Evolutionary conservation across 2,888 invertebrate genomes (phyloP).

Genomic region (Choreutis nemorana): DNA sequence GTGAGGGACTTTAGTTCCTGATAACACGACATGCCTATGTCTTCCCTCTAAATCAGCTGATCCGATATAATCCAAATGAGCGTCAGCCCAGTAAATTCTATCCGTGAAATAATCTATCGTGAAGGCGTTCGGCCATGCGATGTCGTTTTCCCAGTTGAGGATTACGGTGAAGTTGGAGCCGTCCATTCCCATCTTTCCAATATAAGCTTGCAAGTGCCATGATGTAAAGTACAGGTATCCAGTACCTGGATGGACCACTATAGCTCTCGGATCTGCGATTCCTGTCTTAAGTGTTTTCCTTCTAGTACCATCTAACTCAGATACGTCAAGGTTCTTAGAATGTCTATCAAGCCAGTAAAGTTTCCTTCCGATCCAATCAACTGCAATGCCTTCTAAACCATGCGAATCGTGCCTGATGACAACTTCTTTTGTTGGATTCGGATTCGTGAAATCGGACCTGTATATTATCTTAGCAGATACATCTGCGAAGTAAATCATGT

Average conservation of each 20-base stretch:
- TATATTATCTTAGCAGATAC: conserved; percentile 95
- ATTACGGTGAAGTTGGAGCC: conserved; percentile 90
- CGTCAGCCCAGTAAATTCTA: conserved; percentile 96
- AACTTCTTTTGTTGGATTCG: conserved; percentile 75
- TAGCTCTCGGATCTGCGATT: conserved; percentile 92
- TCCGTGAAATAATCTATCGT: conserved; percentile 97
- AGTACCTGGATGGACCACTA: conserved; percentile 93
- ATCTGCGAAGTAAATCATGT: conserved; percentile 94
- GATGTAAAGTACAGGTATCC: conserved; percentile 96
- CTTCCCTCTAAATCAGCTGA: conserved; percentile 92
- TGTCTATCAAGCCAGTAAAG: conserved; percentile 97
- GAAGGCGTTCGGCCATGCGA: conserved; percentile 98
- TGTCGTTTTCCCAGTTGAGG: conserved; percentile 90
- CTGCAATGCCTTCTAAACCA: conserved; percentile 95
- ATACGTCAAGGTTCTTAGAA: conserved; percentile 93
- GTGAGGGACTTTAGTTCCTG: conserved; percentile 87
- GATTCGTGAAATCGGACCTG: conserved; percentile 70
- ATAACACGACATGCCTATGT: conserved; percentile 82
- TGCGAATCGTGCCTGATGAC: conserved; percentile 93
- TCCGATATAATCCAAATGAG: conserved; percentile 97
- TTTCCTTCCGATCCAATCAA: conserved; percentile 97
- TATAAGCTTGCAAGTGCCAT: conserved; percentile 95
- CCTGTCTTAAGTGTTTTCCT: conserved; percentile 89
- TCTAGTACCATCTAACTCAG: conserved; percentile 91
- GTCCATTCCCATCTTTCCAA: conserved; percentile 97